Evolutionary conservation across 2,113 vertebrate genomes (phyloP).

Genomic region (Otus sunia): DNA sequence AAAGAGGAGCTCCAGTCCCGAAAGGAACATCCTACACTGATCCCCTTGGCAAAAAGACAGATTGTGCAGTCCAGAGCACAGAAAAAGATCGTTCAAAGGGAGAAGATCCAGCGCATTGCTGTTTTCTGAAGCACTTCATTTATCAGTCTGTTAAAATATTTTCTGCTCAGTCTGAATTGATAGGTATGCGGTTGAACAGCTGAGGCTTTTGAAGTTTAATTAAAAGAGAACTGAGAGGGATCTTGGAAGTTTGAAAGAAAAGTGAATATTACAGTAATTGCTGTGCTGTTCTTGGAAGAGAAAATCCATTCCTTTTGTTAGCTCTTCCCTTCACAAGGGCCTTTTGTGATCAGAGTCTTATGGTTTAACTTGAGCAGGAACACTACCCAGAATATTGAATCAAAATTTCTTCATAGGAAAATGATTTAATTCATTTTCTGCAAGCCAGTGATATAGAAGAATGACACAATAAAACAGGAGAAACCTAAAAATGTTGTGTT

Average conservation of each 20-base stretch:
- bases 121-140: background rate
- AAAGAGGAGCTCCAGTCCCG: background rate
- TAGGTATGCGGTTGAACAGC: background rate
- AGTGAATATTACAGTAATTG: background rate
- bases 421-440: background rate
- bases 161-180: background rate
- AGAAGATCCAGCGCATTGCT: background rate
- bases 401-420: background rate
- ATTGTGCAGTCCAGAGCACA: background rate
- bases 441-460: background rate
- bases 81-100: background rate
- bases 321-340: background rate
- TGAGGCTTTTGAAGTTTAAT: background rate
- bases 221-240: background rate
- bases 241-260: background rate
- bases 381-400: background rate
- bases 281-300: background rate
- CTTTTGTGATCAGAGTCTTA: background rate
- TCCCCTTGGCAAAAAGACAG: constrained; percentile 12
- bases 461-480: background rate
- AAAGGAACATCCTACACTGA: constrained; percentile 3
- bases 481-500: background rate
- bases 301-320: background rate
- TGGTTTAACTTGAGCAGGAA: background rate
- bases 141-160: background rate